Evolutionary conservation across 2,888 invertebrate species (phyloP).

Genomic region (Drosophila robusta): DNA sequence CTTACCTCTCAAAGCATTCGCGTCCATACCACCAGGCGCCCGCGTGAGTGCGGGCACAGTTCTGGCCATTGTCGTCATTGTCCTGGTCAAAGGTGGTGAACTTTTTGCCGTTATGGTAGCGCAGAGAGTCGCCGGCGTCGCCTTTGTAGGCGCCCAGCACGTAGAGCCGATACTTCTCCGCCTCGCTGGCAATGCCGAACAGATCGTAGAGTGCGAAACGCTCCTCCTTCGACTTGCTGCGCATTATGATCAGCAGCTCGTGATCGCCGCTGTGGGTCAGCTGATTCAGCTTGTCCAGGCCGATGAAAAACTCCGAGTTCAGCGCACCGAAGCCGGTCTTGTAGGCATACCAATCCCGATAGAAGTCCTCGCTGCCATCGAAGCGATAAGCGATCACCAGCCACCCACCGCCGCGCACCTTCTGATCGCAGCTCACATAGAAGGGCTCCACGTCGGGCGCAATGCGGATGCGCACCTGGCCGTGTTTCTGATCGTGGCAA

Average conservation of each 20-base stretch:
- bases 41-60: conserved; percentile 60
- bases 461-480: conserved; percentile 49
- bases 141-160: conserved; percentile 56
- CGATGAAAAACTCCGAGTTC: conserved; percentile 66
- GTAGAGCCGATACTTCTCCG: conserved; percentile 57
- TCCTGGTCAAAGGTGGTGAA: conserved; percentile 72
- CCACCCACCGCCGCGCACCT: conserved; percentile 60
- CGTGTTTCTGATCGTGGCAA: conserved; percentile 60
- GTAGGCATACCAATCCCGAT: conserved; percentile 55
- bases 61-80: conserved; percentile 68
- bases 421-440: conserved; percentile 63
- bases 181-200: conserved; percentile 61
- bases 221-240: conserved; percentile 33
- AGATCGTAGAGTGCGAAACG: conserved; percentile 59
- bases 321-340: conserved; percentile 62
- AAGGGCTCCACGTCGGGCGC: conserved; percentile 45
- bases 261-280: conserved; percentile 46
- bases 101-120: conserved; percentile 63
- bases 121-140: conserved; percentile 63
- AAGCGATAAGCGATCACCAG: conserved; percentile 59
- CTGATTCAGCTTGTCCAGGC: conserved; percentile 59
- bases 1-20: conserved; percentile 59
- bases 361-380: conserved; percentile 60
- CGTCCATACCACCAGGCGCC: conserved; percentile 73
- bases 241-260: conserved; percentile 55